Evolutionary conservation across 2,888 invertebrate species (phyloP).

Genomic region (Vannuccia rotundouncinata): DNA sequence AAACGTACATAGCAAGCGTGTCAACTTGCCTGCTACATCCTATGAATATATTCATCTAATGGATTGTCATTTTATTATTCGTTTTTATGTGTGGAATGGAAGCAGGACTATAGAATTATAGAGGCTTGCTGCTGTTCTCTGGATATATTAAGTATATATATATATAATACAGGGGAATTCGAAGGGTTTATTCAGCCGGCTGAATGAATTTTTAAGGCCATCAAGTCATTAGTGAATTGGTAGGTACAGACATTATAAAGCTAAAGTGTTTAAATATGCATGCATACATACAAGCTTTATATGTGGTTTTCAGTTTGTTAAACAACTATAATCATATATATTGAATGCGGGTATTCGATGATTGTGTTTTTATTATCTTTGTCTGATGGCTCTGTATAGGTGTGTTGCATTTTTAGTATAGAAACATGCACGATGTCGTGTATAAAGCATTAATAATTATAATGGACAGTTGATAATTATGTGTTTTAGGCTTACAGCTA

Average conservation of each 20-base stretch:
- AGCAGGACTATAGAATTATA: neutral
- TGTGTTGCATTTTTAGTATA: neutral
- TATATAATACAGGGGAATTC: too few relatives aligned
- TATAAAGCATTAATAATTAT: neutral
- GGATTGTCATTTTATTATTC: neutral
- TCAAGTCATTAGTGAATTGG: neutral
- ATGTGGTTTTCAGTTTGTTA: neutral
- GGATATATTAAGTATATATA: too few relatives aligned
- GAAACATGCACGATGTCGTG: neutral
- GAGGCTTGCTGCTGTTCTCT: too few relatives aligned
- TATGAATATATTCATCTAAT: neutral
- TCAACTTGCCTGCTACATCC: neutral
- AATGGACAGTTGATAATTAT: neutral
- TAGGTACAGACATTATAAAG: neutral
- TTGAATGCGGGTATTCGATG: neutral
- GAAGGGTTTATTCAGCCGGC: neutral
- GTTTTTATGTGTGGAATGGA: neutral
- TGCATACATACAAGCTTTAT: neutral
- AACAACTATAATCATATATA: neutral
- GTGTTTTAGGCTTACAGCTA: too few relatives aligned
- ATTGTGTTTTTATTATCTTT: neutral
- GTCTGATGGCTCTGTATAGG: neutral
- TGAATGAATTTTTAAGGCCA: neutral
- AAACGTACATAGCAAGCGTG: neutral
- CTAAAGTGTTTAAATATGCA: neutral